phyloP scores from a whole-genome alignment of 2,797 vertebrate genomes.

The Falco rusticolus region DNA sequence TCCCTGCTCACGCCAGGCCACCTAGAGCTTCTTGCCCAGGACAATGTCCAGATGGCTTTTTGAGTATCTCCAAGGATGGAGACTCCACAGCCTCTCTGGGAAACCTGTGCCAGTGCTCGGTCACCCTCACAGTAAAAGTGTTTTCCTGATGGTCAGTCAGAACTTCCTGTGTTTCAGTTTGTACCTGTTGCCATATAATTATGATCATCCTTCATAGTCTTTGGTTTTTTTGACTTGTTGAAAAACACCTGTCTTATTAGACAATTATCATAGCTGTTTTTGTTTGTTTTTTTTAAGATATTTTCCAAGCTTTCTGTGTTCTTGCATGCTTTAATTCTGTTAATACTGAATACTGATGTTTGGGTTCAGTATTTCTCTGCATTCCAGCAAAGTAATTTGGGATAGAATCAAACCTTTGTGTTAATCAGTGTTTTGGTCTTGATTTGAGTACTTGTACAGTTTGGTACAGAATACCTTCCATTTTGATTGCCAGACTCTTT shows the following conservation, averaged over 20 bases:
- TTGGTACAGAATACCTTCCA: neutral
- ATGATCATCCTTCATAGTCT: neutral
- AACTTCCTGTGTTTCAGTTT: neutral
- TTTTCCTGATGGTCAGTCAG: neutral
- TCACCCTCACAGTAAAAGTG: neutral
- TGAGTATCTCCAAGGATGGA: neutral
- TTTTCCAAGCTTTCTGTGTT: neutral
- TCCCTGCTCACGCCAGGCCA: neutral
- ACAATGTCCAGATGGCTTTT: neutral
- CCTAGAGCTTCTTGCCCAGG: neutral
- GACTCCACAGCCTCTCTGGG: neutral
- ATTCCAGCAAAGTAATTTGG: neutral
- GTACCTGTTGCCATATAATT: neutral
- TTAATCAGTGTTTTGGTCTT: neutral
- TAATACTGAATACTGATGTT: neutral
- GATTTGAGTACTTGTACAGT: neutral
- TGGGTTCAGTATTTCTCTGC: neutral
- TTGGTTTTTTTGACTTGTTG: neutral
- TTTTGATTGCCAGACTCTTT: neutral
- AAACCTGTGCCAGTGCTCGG: rapidly evolving
- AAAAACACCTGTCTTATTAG: neutral
- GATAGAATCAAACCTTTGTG: neutral
- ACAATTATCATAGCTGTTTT: neutral
- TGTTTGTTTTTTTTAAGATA: neutral
- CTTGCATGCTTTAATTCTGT: neutral